phyloP scores from a whole-genome alignment of 1,140 invertebrate genomes.

The Grapholita molesta region DNA sequence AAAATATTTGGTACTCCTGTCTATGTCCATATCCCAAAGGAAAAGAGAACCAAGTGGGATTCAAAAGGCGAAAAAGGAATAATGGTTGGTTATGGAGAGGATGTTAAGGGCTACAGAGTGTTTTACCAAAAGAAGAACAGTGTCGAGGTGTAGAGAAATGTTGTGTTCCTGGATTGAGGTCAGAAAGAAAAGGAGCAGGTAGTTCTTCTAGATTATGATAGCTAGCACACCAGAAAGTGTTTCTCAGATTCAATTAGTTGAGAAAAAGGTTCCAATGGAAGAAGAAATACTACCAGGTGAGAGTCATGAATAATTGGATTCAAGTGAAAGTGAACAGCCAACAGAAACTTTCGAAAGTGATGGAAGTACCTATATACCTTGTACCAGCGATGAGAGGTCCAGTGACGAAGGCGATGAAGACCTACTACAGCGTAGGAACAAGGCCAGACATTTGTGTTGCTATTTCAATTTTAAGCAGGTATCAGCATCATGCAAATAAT shows the following conservation, averaged over 20 bases:
- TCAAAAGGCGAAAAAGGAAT: constrained; percentile 16
- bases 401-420: background rate
- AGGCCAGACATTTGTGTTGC: background rate
- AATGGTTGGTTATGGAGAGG: background rate
- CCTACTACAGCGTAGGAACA: background rate
- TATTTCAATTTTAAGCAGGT: background rate
- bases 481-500: background rate
- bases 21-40: constrained; percentile 21
- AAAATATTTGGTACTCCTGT: constrained; percentile 32
- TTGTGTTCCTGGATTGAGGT: constrained; percentile 10
- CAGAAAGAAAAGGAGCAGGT: background rate
- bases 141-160: constrained; percentile 23
- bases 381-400: background rate
- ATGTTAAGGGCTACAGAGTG: constrained; percentile 23
- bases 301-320: background rate
- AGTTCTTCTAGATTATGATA: background rate
- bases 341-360: background rate
- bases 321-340: background rate
- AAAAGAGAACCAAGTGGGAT: constrained; percentile 23
- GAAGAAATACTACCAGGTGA: background rate
- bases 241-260: background rate
- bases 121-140: constrained; percentile 18
- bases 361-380: background rate
- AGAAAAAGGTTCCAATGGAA: background rate
- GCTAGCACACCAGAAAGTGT: background rate